Evolutionary conservation across 2,888 invertebrate species (phyloP).

Genomic region (Lasioglossum morio): DNA sequence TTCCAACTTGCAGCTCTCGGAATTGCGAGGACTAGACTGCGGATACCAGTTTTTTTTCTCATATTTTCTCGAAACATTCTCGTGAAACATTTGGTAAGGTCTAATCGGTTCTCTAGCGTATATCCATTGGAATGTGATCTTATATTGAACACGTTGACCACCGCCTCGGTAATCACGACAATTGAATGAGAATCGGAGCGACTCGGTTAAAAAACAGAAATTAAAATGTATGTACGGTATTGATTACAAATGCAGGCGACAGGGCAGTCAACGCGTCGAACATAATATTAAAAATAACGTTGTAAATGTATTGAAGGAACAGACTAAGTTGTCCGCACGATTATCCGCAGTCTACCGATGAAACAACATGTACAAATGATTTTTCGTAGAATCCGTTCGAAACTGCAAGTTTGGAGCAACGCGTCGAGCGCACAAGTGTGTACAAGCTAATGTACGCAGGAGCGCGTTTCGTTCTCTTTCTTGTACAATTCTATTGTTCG

Average conservation of each 20-base stretch:
- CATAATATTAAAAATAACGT: neutral
- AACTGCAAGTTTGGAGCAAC: conserved; percentile 49
- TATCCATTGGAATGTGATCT: neutral
- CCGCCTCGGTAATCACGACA: neutral
- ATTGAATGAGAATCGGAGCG: neutral
- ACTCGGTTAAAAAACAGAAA: neutral
- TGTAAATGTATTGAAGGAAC: neutral
- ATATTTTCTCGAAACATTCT: neutral
- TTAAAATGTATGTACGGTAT: neutral
- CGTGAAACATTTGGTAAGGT: neutral
- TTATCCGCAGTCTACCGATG: neutral
- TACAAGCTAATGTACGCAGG: conserved; percentile 51
- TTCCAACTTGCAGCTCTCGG: neutral
- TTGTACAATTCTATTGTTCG: conserved; percentile 50
- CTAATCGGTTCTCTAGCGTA: neutral
- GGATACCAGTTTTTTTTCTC: neutral
- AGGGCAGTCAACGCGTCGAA: neutral
- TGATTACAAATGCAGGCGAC: neutral
- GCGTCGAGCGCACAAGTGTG: conserved; percentile 65
- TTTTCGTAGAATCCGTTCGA: neutral
- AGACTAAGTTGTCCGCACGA: neutral
- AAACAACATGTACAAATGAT: neutral
- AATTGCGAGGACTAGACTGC: neutral
- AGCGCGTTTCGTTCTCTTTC: conserved; percentile 22
- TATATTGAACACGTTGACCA: neutral